phyloP scores from a whole-genome alignment of 1,140 invertebrate genomes.

The Drosophila gunungcola region DNA sequence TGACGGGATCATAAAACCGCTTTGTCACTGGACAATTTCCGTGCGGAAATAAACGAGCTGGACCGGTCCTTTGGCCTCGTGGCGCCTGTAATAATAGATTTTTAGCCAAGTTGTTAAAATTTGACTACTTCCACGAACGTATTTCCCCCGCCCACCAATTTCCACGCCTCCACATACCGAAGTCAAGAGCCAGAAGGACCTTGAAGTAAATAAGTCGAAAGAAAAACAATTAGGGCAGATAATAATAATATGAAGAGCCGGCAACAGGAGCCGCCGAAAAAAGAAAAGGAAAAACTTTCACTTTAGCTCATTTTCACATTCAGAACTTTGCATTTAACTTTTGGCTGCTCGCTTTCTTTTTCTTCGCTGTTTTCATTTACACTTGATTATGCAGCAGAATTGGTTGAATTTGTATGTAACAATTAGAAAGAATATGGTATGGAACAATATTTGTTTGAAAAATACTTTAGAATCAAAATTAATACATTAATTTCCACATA shows the following conservation, averaged over 20 bases:
- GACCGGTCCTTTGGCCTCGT: conserved; percentile 17
- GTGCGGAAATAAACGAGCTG: conserved; percentile 69
- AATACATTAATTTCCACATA: too few relatives aligned
- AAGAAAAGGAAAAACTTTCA: conserved; percentile 64
- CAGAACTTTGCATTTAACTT: conserved; percentile 82
- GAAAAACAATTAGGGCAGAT: conserved; percentile 82
- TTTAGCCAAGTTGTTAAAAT: conserved; percentile 72
- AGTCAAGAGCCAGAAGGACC: conserved; percentile 29
- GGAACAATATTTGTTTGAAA: too few relatives aligned
- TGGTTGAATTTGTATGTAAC: neutral
- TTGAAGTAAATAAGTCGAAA: conserved; percentile 71
- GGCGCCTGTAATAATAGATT: conserved; percentile 70
- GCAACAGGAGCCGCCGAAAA: conserved; percentile 34
- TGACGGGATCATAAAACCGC: conserved; percentile 73
- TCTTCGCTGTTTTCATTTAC: conserved; percentile 56
- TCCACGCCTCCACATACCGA: conserved; percentile 1
- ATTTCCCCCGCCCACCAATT: neutral
- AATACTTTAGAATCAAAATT: too few relatives aligned
- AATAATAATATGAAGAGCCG: conserved; percentile 75
- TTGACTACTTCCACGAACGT: conserved; percentile 10
- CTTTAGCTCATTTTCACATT: conserved; percentile 78
- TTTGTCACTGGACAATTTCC: conserved; percentile 76
- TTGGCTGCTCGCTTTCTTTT: conserved; percentile 34
- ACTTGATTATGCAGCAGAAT: neutral
- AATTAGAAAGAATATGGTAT: neutral